Conservation (phyloP, 1,140 invertebrate genomes). For the Homarus americanus region DNA sequence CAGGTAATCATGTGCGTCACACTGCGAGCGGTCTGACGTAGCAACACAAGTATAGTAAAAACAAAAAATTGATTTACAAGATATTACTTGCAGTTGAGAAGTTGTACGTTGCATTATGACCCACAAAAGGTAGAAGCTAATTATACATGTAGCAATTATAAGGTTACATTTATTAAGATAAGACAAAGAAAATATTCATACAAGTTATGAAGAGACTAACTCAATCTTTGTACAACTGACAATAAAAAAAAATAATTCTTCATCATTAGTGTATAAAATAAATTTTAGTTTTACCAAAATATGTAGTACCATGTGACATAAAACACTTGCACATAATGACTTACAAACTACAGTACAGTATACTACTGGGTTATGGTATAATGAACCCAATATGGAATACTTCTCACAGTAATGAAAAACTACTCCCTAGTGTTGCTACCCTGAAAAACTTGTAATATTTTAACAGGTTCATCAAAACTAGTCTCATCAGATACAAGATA, state of each 20-base stretch:
- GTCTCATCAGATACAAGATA: constrained; percentile 25
- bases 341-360: constrained; percentile 55
- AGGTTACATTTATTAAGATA: constrained; percentile 53
- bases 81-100: background rate
- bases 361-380: constrained; percentile 43
- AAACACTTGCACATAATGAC: constrained; percentile 66
- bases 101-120: background rate
- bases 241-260: constrained; percentile 31
- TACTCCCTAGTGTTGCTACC: constrained; percentile 30
- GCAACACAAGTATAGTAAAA: too few species aligned
- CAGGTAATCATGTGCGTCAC: too few species aligned
- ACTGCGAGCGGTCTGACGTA: too few species aligned
- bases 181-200: constrained; percentile 55
- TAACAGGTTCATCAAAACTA: constrained; percentile 39
- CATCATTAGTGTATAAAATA: constrained; percentile 38
- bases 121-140: constrained; percentile 29
- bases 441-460: constrained; percentile 19
- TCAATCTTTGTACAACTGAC: constrained; percentile 52
- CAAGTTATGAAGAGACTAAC: constrained; percentile 55
- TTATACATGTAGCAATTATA: constrained; percentile 47
- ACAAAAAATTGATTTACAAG: too few species aligned
- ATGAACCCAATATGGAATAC: constrained; percentile 46
- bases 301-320: constrained; percentile 58
- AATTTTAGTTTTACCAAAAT: constrained; percentile 48
- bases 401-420: constrained; percentile 53